Evolutionary conservation across 2,797 vertebrate species (phyloP).

Genomic region (Tokudaia tokunoshimensis): DNA sequence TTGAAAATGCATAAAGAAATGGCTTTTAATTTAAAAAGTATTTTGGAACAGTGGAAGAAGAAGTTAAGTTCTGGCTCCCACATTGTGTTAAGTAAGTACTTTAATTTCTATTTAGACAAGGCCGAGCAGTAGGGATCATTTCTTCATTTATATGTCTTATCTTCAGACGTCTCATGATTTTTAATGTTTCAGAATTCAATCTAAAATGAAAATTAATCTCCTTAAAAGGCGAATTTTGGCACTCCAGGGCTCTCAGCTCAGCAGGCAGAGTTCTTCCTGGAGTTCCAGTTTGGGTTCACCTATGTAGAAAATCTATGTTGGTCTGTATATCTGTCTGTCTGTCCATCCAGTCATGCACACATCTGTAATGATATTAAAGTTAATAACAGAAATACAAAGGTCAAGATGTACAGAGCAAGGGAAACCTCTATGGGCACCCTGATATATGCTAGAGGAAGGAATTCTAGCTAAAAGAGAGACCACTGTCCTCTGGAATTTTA

Average conservation of each 20-base stretch:
- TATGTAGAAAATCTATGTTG: background rate
- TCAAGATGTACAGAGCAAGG: background rate
- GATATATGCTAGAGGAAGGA: background rate
- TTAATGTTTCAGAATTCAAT: constrained; percentile 47
- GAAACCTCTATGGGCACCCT: background rate
- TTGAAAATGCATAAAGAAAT: constrained; percentile 90
- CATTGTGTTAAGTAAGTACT: constrained; percentile 92
- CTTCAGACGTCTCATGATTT: background rate
- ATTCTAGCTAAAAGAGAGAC: background rate
- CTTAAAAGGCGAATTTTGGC: background rate
- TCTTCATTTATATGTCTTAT: background rate
- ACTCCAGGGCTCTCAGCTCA: background rate
- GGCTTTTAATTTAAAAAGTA: constrained; percentile 85
- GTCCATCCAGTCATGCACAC: no score
- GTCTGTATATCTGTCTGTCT: background rate
- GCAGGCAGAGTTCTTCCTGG: background rate
- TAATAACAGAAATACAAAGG: background rate
- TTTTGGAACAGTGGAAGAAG: constrained; percentile 93
- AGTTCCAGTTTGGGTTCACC: background rate
- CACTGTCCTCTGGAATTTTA: constrained; percentile 17
- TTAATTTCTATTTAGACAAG: constrained; percentile 47
- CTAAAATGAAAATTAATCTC: constrained; percentile 42
- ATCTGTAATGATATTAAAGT: background rate
- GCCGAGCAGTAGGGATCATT: background rate
- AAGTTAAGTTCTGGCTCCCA: constrained; percentile 87